phyloP scores from a whole-genome alignment of 2,888 invertebrate genomes.

The Alviniconcha strummeri region DNA sequence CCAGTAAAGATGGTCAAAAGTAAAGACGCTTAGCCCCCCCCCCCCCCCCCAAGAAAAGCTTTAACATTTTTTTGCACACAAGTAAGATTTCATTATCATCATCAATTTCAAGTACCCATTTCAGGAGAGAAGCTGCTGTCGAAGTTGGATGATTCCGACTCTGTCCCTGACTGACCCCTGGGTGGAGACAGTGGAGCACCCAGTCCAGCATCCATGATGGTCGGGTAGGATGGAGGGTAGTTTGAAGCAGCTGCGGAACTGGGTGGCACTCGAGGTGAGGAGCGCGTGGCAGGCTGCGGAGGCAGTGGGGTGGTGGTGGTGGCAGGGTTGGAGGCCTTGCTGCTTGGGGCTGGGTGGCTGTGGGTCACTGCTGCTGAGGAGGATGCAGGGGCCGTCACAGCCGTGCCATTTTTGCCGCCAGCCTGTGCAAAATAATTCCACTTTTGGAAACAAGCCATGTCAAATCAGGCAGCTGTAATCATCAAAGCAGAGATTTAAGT shows the following conservation, averaged over 20 bases:
- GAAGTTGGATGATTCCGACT: neutral
- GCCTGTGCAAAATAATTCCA: no score
- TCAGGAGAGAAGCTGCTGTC: constrained; percentile 16
- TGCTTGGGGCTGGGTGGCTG: neutral
- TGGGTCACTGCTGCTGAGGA: neutral
- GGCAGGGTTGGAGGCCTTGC: neutral
- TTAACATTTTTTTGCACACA: no score
- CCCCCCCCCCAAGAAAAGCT: no score
- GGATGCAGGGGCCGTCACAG: neutral
- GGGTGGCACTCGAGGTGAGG: constrained; percentile 13
- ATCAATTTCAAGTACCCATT: no score
- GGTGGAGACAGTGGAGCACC: constrained; percentile 16
- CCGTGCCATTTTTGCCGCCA: no score
- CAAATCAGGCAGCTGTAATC: neutral
- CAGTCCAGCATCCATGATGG: constrained; percentile 14
- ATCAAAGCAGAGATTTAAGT: no score
- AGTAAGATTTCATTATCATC: no score
- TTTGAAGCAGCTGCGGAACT: neutral
- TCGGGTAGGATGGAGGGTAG: constrained; percentile 9
- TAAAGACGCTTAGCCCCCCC: no score
- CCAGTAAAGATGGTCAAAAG: no score
- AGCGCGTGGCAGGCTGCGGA: neutral
- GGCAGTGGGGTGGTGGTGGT: neutral
- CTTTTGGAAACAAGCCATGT: neutral
- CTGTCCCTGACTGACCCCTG: neutral